Evolutionary conservation across 2,113 vertebrate species (phyloP).

Genomic region (Capra hircus): DNA sequence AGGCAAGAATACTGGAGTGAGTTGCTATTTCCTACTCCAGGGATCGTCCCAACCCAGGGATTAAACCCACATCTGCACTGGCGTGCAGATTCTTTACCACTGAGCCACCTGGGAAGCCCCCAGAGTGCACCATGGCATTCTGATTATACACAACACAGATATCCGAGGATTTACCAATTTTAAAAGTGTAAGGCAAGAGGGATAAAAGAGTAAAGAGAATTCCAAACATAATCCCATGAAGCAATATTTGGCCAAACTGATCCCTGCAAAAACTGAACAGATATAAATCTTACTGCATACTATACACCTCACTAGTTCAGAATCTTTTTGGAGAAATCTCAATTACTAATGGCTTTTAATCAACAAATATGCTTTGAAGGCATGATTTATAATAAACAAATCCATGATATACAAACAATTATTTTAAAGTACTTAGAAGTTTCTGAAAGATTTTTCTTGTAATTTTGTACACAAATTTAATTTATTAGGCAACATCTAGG

Average conservation of each 20-base stretch:
- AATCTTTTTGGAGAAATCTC: neutral
- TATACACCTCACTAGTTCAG: constrained; percentile 15
- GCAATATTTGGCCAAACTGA: neutral
- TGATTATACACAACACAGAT: neutral
- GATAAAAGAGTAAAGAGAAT: constrained; percentile 2
- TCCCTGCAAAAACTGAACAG: neutral
- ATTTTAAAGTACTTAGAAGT: neutral
- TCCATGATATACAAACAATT: neutral
- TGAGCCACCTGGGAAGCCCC: neutral
- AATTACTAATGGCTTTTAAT: constrained; percentile 8
- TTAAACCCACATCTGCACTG: neutral
- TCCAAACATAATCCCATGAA: constrained; percentile 13
- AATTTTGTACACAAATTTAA: constrained; percentile 21
- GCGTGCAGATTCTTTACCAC: neutral
- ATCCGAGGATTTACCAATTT: neutral
- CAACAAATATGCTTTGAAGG: neutral
- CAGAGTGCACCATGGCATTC: neutral
- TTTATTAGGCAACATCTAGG: neutral
- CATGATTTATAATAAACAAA: neutral
- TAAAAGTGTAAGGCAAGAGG: neutral
- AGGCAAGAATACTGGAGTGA: neutral
- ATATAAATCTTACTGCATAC: neutral
- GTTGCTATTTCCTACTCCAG: neutral
- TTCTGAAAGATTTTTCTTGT: neutral
- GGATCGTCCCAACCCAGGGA: neutral